phyloP scores from a whole-genome alignment of 2,113 vertebrate species.

The Cyphomyrus discorhynchus region DNA sequence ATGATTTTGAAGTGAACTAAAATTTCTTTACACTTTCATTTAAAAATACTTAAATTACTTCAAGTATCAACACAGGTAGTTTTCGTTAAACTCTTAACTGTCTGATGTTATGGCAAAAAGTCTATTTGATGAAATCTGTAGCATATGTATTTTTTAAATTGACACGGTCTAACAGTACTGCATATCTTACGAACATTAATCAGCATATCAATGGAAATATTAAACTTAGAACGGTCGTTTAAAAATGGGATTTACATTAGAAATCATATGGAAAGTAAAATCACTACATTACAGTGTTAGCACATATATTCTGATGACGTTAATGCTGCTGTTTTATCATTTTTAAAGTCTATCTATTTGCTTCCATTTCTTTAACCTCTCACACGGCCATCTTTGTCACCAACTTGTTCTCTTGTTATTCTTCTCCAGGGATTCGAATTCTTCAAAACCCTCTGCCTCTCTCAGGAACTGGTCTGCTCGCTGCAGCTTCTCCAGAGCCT shows the following conservation, averaged over 20 bases:
- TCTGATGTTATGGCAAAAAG: background rate
- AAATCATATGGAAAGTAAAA: background rate
- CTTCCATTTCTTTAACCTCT: background rate
- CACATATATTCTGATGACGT: background rate
- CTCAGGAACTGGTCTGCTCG: slow-evolving; percentile 78
- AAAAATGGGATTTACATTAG: background rate
- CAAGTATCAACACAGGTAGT: background rate
- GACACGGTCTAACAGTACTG: background rate
- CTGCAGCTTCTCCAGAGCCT: slow-evolving; percentile 79
- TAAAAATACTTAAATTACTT: background rate
- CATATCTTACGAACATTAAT: background rate
- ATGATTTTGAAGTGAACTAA: background rate
- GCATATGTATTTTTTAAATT: background rate
- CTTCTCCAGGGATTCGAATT: slow-evolving; percentile 40
- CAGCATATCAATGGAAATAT: background rate
- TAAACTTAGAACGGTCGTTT: background rate
- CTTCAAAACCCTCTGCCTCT: slow-evolving; percentile 71
- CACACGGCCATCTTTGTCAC: slow-evolving; percentile 54
- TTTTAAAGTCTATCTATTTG: background rate
- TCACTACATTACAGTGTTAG: slow-evolving; percentile 1
- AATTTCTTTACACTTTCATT: background rate
- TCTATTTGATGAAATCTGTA: background rate
- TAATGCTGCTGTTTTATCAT: background rate
- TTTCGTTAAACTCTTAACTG: background rate
- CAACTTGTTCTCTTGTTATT: slow-evolving; percentile 65